Evolutionary conservation across 2,113 vertebrate genomes (phyloP).

Genomic region (Gnathonemus longibarbis): DNA sequence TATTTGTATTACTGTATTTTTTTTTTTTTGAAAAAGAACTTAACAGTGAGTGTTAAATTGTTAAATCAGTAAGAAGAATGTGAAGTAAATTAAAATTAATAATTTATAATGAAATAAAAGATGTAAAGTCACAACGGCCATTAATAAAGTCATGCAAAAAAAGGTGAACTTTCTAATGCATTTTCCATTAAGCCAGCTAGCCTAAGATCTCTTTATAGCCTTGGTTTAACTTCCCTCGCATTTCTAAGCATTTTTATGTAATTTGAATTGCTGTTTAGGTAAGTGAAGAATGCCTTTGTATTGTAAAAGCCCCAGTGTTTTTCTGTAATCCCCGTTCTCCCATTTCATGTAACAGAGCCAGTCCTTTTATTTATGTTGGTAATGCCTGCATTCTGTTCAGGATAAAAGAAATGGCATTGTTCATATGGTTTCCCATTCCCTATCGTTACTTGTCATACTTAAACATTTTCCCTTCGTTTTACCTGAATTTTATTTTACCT

Average conservation of each 20-base stretch:
- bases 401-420: neutral
- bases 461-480: neutral
- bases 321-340: neutral
- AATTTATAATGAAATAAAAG: neutral
- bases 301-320: neutral
- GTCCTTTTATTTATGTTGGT: neutral
- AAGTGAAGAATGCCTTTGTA: neutral
- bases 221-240: neutral
- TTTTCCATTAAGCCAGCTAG: slow-evolving; percentile 1
- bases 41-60: neutral
- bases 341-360: neutral
- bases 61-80: neutral
- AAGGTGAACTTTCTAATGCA: neutral
- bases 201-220: neutral
- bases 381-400: neutral
- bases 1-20: neutral
- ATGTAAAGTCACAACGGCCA: slow-evolving; percentile 1
- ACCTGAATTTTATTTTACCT: neutral
- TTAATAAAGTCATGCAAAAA: neutral
- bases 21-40: neutral
- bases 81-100: neutral
- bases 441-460: neutral
- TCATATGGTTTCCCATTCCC: neutral
- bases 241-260: neutral
- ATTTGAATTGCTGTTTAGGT: neutral